phyloP scores from a whole-genome alignment of 1,140 invertebrate genomes.

The Kradibia gibbosae region DNA sequence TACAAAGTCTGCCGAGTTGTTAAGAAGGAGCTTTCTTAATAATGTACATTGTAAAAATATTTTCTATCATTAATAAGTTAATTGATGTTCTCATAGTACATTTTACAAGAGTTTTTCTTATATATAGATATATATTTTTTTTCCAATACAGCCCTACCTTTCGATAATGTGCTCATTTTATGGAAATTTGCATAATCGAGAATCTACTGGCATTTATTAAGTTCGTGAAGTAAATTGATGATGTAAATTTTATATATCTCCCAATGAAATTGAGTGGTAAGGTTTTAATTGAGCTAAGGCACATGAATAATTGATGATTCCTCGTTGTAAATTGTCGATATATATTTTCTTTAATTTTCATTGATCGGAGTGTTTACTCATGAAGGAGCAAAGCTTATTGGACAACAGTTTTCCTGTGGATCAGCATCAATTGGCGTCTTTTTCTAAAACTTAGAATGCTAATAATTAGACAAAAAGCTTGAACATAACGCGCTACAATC shows the following conservation, averaged over 20 bases:
- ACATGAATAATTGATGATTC: slow-evolving; percentile 31
- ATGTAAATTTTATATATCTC: background rate
- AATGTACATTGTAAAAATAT: background rate
- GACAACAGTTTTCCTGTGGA: background rate
- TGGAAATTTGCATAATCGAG: background rate
- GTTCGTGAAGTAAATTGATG: slow-evolving; percentile 10
- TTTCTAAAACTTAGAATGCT: too few relatives aligned
- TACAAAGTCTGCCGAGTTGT: background rate
- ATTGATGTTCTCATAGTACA: background rate
- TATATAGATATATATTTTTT: too few relatives aligned
- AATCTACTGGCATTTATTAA: background rate
- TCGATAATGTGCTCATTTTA: background rate
- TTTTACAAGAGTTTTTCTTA: background rate
- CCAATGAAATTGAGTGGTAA: slow-evolving; percentile 20
- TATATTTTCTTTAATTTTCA: slow-evolving; percentile 18
- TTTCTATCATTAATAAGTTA: background rate
- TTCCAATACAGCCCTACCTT: background rate
- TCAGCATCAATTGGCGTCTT: background rate
- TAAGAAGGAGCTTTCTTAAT: background rate
- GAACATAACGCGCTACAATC: too few relatives aligned
- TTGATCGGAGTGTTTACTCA: slow-evolving; percentile 1
- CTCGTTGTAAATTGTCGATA: background rate
- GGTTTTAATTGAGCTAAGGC: slow-evolving; percentile 13
- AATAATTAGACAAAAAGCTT: too few relatives aligned
- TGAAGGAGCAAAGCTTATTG: slow-evolving; percentile 21